Evolutionary conservation across 2,113 vertebrate species (phyloP), one percentile per base, ranked within the genome.

Genomic region (Limnothrissa miodon): DNA sequence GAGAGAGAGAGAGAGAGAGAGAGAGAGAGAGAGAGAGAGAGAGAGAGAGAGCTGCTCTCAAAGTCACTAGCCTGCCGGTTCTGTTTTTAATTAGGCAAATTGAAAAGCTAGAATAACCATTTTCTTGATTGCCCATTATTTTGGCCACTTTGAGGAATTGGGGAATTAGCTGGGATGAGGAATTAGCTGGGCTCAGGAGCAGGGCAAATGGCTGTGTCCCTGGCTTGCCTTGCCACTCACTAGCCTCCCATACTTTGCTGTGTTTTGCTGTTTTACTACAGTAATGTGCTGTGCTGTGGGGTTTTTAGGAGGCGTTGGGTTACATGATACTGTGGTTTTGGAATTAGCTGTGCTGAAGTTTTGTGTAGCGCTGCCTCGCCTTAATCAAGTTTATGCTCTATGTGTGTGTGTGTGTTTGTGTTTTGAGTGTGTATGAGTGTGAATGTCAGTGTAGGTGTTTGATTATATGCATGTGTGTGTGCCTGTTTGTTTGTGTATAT

Each of bases 71-170:
- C 85, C 85, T 29, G 86, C 87, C 90, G 80, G 89, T 87, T 88
- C 88, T 83, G 86, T 79, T 88, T 92, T 92, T 92, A 94, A 93
- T 93, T 91, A 92, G 92, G 89, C 90, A 92, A 93, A 95, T 93
- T 92, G 92, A 91, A 90, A 91, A 86, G 88, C 81, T 85, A 90
- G 90, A 91, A 90, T 90, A 92, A 90, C 90, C 89, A 89, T 94
- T 92, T 92, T 87, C 91, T 74, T 91, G 90, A 94, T 93, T 92
- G 91, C 90, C 89, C 82, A 86, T 90, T 90, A 90, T 91, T 92
- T 90, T 80, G 85, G 87, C 79, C 86, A 85, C 79, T 90, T 88
- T 84, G 56, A 87, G 89, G 90, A n/a, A n/a, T n/a, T 90, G 86
- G 90, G 89, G 89, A 85, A 88, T 80, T 79, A 80, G 10, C 59